Evolutionary conservation across 2,113 vertebrate genomes (phyloP).

Genomic region (Gopherus evgoodei): DNA sequence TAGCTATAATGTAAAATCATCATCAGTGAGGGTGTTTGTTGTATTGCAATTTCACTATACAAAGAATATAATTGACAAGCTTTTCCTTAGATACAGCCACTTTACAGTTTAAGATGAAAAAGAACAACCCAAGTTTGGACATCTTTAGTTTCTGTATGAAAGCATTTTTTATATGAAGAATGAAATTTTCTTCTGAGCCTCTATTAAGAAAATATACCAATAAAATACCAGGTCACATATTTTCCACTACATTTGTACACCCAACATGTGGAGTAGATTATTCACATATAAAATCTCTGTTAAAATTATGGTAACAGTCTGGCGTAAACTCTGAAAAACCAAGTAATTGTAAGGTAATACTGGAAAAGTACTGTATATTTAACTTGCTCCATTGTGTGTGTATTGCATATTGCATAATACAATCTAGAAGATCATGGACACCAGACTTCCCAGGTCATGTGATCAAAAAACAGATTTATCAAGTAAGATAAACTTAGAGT

Average conservation of each 20-base stretch:
- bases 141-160: conserved; percentile 32
- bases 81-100: neutral
- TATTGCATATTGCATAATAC: neutral
- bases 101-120: neutral
- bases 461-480: neutral
- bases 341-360: conserved; percentile 20
- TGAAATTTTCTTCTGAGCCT: conserved; percentile 6
- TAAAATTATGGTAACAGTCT: conserved; percentile 22
- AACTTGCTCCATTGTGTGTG: neutral
- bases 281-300: conserved; percentile 17
- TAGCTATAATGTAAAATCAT: neutral
- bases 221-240: conserved; percentile 29
- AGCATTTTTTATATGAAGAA: conserved; percentile 27
- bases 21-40: fast-evolving
- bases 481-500: neutral
- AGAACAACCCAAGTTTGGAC: neutral
- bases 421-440: neutral
- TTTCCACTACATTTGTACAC: conserved; percentile 24
- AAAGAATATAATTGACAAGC: neutral
- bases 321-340: conserved; percentile 14
- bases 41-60: neutral
- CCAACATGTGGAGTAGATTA: conserved; percentile 46
- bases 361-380: neutral
- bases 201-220: conserved; percentile 35
- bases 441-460: neutral